Evolutionary conservation across 2,797 vertebrate species (phyloP).

Genomic region (Arnoldichthys spilopterus): DNA sequence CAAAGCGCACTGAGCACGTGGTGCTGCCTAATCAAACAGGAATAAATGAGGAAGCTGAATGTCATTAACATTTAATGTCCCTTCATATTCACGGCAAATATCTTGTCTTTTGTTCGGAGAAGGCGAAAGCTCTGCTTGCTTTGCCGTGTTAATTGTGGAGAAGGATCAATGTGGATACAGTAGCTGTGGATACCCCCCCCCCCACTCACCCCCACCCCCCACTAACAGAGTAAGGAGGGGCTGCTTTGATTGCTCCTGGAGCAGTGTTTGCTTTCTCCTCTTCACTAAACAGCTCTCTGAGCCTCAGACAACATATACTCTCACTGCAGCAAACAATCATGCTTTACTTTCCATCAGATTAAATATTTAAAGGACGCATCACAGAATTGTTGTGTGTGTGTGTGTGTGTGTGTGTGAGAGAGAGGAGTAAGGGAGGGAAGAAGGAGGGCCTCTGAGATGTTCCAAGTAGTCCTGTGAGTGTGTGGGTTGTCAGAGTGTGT

Average conservation of each 20-base stretch:
- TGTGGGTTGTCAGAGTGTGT: constrained; percentile 28
- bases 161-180: constrained; percentile 25
- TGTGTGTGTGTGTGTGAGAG: constrained; percentile 32
- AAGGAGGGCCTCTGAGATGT: constrained; percentile 20
- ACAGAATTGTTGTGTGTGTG: constrained; percentile 54
- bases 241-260: constrained; percentile 20
- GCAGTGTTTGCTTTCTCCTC: constrained; percentile 44
- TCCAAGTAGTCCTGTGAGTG: constrained; percentile 40
- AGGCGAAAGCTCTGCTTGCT: constrained; percentile 21
- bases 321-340: constrained; percentile 39
- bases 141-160: constrained; percentile 8
- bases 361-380: constrained; percentile 71
- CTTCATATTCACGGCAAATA: constrained; percentile 16
- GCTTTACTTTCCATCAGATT: constrained; percentile 47
- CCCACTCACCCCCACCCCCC: not conserved
- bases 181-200: not conserved
- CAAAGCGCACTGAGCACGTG: constrained; percentile 9
- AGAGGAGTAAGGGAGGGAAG: constrained; percentile 5
- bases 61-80: constrained; percentile 26
- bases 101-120: constrained; percentile 15
- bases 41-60: not conserved
- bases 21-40: constrained; percentile 17
- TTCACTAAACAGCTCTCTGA: constrained; percentile 45
- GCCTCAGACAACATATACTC: constrained; percentile 40
- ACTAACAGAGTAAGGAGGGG: constrained; percentile 28